phyloP scores from a whole-genome alignment of 2,888 invertebrate species.

The Coleophora deauratella region DNA sequence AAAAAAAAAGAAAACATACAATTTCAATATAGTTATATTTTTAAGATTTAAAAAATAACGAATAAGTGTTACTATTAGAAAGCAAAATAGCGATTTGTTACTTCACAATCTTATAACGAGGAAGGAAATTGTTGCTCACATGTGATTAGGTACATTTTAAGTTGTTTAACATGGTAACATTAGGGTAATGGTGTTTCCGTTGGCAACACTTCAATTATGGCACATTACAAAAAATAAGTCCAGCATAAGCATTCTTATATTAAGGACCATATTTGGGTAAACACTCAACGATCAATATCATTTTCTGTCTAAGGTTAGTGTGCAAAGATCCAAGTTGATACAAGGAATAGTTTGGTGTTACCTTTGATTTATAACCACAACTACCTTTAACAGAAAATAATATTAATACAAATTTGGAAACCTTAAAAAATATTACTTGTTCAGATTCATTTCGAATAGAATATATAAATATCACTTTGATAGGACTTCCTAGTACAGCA shows the following conservation, averaged over 20 bases:
- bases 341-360: too few relatives aligned
- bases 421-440: slow-evolving; percentile 18
- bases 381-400: slow-evolving; percentile 7
- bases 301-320: slow-evolving; percentile 12
- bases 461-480: slow-evolving; percentile 36
- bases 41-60: slow-evolving; percentile 39
- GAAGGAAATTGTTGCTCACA: slow-evolving; percentile 39
- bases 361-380: too few relatives aligned
- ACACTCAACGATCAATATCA: slow-evolving; percentile 29
- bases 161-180: slow-evolving; percentile 61
- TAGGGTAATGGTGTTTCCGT: slow-evolving; percentile 62
- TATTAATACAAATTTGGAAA: slow-evolving; percentile 23
- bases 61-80: slow-evolving; percentile 50
- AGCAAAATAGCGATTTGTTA: slow-evolving; percentile 58
- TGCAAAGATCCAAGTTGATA: too few relatives aligned
- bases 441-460: slow-evolving; percentile 39
- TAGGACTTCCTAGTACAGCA: slow-evolving; percentile 35
- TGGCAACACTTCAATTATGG: slow-evolving; percentile 65
- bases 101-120: slow-evolving; percentile 49
- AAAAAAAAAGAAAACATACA: slow-evolving; percentile 44
- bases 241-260: slow-evolving; percentile 58
- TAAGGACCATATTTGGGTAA: slow-evolving; percentile 57
- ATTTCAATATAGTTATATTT: slow-evolving; percentile 50
- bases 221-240: slow-evolving; percentile 52
- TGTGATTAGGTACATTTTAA: slow-evolving; percentile 21